phyloP scores from a whole-genome alignment of 2,797 vertebrate genomes.

The Falco naumanni region DNA sequence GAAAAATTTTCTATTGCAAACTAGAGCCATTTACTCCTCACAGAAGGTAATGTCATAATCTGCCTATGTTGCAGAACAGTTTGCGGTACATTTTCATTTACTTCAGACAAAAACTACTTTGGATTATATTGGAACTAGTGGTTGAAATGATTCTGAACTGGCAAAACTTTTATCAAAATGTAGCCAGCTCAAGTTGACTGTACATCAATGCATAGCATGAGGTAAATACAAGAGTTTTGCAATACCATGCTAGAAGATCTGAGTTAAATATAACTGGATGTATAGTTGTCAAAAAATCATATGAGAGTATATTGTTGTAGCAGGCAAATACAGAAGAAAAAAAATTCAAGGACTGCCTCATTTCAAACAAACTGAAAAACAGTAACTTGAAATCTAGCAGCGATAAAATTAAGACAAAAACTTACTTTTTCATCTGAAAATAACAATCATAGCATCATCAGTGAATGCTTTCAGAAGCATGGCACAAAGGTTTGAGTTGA shows the following conservation, averaged over 20 bases:
- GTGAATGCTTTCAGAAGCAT: not conserved
- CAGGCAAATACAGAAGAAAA: not conserved
- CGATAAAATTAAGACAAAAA: not conserved
- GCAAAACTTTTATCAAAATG: not conserved
- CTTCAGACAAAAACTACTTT: not conserved
- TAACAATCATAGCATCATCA: not conserved
- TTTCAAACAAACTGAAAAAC: not conserved
- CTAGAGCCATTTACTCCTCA: not conserved
- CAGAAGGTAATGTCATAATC: not conserved
- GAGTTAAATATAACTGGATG: not conserved
- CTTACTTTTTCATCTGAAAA: not conserved
- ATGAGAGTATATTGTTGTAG: not conserved
- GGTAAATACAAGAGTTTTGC: not conserved
- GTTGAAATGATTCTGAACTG: not conserved
- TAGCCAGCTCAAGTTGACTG: not conserved
- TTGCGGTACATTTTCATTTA: not conserved
- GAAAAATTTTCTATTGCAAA: not conserved
- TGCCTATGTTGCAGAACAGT: not conserved
- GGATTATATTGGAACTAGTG: not conserved
- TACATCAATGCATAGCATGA: not conserved
- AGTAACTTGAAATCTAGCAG: not conserved
- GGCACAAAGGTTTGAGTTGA: not conserved
- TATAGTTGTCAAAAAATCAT: not conserved
- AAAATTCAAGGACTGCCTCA: not conserved
- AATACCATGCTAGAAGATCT: not conserved